Evolutionary conservation across 2,797 vertebrate species (phyloP), one percentile per base, ranked within the genome.

Genomic region (Sphenodon punctatus): DNA sequence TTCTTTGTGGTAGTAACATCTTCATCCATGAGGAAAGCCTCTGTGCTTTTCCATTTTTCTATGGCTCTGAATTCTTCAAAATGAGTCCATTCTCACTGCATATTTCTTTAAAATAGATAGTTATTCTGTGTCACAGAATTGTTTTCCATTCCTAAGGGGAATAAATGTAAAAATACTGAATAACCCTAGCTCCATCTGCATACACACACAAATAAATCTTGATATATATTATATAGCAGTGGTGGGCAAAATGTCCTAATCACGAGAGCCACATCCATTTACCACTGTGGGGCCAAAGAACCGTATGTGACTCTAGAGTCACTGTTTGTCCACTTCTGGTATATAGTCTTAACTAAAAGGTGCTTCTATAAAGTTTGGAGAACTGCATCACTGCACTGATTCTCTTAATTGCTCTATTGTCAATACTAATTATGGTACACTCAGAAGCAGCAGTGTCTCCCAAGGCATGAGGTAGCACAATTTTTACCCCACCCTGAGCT

Each of bases 11-110:
- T 74, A 72, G 39, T 32, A 46, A 20, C 6, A 22, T 58, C 43
- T n/a, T 41, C 82, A 49, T 58, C n/a, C 48, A 4, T 3, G 73
- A 60, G 43, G 65, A 77, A 64, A 74, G 34, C 16, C 51, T 78
- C 61, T 19, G 4, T 8, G 51, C 25, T 23, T 82, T 65, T 46
- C 43, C 48, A 7, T 82, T 34, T 48, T 78, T 68, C 63, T 51
- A 56, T 43, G 41, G 43, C 5, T 4, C 9, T 7, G 82, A 58
- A 61, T 51, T 76, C 32, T 77, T 3, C 56, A 3, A 72, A n/a
- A 22, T 23, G 16, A 19, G 45, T 15, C 42, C 16, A 3, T 32
- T 58, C 34, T 43, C 1, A 0, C 7, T 25, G 39, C 6, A 23
- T 30, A 43, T 71, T 3, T 13, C 38, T 27, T 7, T 25, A 4